Conservation (phyloP, 2,113 vertebrate species). For the Rana temporaria region DNA sequence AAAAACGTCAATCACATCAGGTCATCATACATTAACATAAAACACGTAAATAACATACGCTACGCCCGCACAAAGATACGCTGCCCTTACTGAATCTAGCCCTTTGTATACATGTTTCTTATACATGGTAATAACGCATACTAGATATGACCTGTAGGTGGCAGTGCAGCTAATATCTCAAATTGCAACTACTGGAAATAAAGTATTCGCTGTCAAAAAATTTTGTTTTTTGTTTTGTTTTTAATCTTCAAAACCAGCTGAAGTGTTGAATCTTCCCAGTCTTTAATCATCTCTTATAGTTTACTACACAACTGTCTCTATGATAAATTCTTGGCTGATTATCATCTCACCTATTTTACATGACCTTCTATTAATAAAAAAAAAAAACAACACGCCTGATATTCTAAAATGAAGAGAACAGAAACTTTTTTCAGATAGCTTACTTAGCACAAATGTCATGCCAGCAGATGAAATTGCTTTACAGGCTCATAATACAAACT, state of each 20-base stretch:
- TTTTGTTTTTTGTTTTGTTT: neutral
- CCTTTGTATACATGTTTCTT: too few relatives aligned
- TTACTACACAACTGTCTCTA: neutral
- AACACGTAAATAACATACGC: too few relatives aligned
- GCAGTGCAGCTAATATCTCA: too few relatives aligned
- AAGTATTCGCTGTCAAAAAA: neutral
- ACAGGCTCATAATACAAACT: conserved; percentile 47
- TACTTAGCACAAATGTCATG: conserved; percentile 43
- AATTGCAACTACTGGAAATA: neutral
- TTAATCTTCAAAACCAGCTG: neutral
- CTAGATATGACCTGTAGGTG: too few relatives aligned
- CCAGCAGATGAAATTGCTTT: conserved; percentile 47
- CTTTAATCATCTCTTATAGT: neutral
- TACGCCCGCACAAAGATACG: too few relatives aligned
- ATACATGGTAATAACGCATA: too few relatives aligned
- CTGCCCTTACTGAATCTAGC: too few relatives aligned
- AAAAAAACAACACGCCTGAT: conserved; percentile 42
- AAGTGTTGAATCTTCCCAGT: neutral
- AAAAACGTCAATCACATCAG: too few relatives aligned
- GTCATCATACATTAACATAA: too few relatives aligned
- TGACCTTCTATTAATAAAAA: conserved; percentile 46
- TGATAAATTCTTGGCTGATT: conserved; percentile 18
- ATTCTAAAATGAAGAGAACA: conserved; percentile 39
- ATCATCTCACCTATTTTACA: conserved; percentile 31
- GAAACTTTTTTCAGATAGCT: conserved; percentile 48